Conservation (phyloP, 1,140 invertebrate genomes). For the Oppia nitens region DNA sequence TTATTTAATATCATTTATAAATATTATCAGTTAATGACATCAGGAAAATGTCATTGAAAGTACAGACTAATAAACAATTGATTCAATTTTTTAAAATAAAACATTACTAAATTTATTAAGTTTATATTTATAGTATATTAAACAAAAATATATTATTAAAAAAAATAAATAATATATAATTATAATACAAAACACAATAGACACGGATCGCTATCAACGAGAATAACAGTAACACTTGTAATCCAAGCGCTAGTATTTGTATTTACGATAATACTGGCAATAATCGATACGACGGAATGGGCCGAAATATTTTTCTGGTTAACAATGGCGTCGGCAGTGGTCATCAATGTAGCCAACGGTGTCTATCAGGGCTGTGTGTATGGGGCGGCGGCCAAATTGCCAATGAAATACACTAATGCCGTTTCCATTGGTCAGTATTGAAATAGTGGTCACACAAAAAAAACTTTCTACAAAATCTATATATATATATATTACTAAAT, state of each 20-base stretch:
- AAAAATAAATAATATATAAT: too few species aligned
- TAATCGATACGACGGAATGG: slow-evolving; percentile 65
- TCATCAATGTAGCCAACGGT: slow-evolving; percentile 74
- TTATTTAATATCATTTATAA: too few species aligned
- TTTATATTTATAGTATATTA: too few species aligned
- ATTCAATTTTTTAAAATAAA: background rate
- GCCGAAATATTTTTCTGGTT: slow-evolving; percentile 69
- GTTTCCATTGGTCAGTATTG: too few species aligned
- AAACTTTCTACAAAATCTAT: too few species aligned
- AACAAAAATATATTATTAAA: too few species aligned
- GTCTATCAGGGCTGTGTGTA: slow-evolving; percentile 97
- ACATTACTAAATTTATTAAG: background rate
- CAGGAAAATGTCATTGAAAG: too few species aligned
- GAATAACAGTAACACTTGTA: slow-evolving; percentile 78
- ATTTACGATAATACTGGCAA: slow-evolving; percentile 71
- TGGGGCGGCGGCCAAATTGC: slow-evolving; percentile 81
- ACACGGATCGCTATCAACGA: slow-evolving; percentile 46
- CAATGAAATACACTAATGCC: slow-evolving; percentile 79
- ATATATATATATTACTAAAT: too few species aligned
- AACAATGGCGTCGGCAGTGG: slow-evolving; percentile 64
- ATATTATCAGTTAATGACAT: too few species aligned
- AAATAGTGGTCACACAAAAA: too few species aligned
- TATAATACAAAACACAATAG: too few species aligned
- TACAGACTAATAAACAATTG: too few species aligned
- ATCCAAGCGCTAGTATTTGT: slow-evolving; percentile 76